Evolutionary conservation across 2,797 vertebrate species (phyloP).

Genomic region (Girardinus metallicus): DNA sequence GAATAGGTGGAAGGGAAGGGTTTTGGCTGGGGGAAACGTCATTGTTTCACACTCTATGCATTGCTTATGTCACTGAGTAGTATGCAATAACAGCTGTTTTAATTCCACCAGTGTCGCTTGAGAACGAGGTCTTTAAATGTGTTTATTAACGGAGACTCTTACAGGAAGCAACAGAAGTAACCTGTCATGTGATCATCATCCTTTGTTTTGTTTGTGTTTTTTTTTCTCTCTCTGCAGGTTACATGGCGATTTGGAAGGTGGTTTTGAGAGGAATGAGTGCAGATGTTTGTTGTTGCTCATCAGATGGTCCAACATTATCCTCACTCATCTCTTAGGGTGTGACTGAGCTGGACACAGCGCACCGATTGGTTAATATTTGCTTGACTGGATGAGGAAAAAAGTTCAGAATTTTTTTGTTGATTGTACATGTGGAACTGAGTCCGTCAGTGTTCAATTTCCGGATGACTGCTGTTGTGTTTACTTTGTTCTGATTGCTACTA

Average conservation of each 20-base stretch:
- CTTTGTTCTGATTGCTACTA: constrained; percentile 30
- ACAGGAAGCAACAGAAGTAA: constrained; percentile 5
- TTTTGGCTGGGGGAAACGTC: constrained; percentile 51
- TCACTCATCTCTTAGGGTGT: constrained; percentile 46
- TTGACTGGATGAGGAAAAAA: constrained; percentile 48
- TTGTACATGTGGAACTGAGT: constrained; percentile 57
- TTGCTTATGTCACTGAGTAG: constrained; percentile 46
- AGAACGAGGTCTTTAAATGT: constrained; percentile 16
- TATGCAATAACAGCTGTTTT: constrained; percentile 29
- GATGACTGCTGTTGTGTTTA: constrained; percentile 42
- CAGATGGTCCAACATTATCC: constrained; percentile 64
- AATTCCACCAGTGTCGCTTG: background rate
- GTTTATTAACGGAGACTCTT: constrained; percentile 21
- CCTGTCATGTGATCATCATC: constrained; percentile 51
- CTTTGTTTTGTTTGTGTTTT: constrained; percentile 43
- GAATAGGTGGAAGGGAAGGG: constrained; percentile 78
- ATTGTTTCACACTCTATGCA: constrained; percentile 67
- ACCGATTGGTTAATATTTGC: constrained; percentile 51
- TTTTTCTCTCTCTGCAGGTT: constrained; percentile 70
- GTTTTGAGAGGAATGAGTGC: constrained; percentile 78
- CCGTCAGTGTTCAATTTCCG: constrained; percentile 43
- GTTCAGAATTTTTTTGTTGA: constrained; percentile 35
- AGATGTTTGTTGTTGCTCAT: constrained; percentile 65
- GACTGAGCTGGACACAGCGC: constrained; percentile 49
- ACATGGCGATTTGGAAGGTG: constrained; percentile 66